Conservation (phyloP, 2,113 vertebrate species). For the Arothron firmamentum region DNA sequence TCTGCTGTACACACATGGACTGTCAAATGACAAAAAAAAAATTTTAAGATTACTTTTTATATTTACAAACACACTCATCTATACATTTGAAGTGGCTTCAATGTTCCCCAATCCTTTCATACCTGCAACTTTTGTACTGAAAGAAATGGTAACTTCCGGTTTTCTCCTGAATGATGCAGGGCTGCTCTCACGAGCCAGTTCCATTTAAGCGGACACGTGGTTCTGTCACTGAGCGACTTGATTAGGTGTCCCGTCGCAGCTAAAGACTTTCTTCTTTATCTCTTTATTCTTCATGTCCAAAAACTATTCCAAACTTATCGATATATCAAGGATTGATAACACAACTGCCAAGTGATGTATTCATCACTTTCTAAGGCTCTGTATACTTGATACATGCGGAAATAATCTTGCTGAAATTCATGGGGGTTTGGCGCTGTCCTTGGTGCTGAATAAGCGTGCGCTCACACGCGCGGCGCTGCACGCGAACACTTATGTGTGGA, state of each 20-base stretch:
- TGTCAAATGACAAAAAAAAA: too few species aligned
- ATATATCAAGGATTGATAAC: neutral
- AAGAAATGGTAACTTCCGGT: conserved; percentile 15
- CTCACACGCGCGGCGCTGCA: neutral
- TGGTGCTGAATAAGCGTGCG: conserved; percentile 38
- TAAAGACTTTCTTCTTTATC: neutral
- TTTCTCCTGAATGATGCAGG: neutral
- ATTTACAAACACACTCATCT: neutral
- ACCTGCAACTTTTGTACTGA: conserved; percentile 36
- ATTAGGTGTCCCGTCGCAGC: neutral
- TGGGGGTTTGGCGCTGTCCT: conserved; percentile 38
- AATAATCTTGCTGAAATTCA: conserved; percentile 24
- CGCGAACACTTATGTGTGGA: neutral
- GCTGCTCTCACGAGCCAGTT: conserved; percentile 23
- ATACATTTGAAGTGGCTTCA: neutral
- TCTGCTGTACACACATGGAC: too few species aligned
- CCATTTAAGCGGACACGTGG: conserved; percentile 83
- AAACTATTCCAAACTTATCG: neutral
- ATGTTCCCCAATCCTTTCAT: neutral
- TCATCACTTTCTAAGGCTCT: too few species aligned
- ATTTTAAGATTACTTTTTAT: too few species aligned
- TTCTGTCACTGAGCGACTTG: conserved; percentile 58
- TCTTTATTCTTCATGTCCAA: neutral
- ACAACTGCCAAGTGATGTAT: neutral
- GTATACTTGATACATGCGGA: too few species aligned